Percentiles rank a stretch among this genome's conserved stretches.
Evolutionary conservation across 2,888 invertebrate genomes (phyloP).

Genomic region (Eulithis testata): DNA sequence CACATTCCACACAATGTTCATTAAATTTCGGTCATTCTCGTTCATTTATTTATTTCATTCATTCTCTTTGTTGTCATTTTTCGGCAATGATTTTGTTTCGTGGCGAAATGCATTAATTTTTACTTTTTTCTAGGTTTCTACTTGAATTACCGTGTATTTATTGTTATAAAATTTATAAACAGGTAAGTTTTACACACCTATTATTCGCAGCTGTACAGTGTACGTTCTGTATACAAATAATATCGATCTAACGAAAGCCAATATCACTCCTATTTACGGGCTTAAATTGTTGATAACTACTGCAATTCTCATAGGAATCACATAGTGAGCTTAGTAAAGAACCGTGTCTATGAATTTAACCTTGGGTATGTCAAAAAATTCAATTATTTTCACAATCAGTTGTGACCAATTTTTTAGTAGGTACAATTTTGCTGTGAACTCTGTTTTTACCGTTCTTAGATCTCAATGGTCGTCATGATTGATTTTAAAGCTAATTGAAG

Average conservation of each 20-base stretch:
- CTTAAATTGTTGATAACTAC: conserved; percentile 1
- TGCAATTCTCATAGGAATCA: conserved; percentile 9
- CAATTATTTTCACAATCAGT: too few species aligned
- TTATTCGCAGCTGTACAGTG: not conserved
- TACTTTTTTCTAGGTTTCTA: conserved; percentile 9
- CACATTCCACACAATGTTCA: too few species aligned
- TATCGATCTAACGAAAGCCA: conserved; percentile 26
- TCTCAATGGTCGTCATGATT: too few species aligned
- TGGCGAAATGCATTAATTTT: conserved; percentile 31
- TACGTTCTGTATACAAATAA: not conserved
- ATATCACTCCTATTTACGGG: conserved; percentile 2
- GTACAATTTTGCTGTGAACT: not conserved
- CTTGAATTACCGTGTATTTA: conserved; percentile 9
- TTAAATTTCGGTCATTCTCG: too few species aligned
- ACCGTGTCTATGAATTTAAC: not conserved
- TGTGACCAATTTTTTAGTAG: not conserved
- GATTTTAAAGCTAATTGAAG: too few species aligned
- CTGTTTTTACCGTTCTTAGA: too few species aligned
- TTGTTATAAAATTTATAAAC: conserved; percentile 7
- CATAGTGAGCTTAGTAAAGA: not conserved
- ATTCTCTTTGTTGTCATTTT: conserved; percentile 20
- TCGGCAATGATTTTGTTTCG: conserved; percentile 35
- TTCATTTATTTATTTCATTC: not conserved
- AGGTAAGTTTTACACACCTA: conserved; percentile 11
- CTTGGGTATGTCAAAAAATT: too few species aligned